Conservation (phyloP, 2,797 vertebrate genomes). For the Gallinago nigripennis region DNA sequence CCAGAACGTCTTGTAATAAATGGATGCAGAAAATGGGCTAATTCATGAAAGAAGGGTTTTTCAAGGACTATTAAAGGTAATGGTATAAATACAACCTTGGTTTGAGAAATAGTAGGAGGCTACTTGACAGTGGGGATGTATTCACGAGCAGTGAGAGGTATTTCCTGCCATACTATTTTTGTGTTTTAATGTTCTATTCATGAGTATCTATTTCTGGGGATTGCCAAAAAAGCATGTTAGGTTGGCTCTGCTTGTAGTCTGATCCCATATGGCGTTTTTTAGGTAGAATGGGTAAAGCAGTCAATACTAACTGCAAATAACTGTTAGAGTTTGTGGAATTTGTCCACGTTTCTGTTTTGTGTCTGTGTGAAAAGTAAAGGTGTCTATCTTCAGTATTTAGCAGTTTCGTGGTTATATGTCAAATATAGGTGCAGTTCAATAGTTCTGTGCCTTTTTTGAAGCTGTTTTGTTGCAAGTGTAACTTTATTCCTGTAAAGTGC, state of each 20-base stretch:
- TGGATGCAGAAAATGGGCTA: not conserved
- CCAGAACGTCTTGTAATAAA: not conserved
- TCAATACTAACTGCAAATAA: not conserved
- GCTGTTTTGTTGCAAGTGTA: not conserved
- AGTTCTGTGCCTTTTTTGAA: not conserved
- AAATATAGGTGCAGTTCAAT: not conserved
- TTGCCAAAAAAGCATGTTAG: not conserved
- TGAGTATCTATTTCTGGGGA: not conserved
- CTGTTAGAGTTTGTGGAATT: not conserved
- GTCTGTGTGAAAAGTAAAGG: not conserved
- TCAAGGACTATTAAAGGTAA: not conserved
- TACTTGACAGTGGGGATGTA: not conserved
- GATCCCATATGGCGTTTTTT: constrained; percentile 8
- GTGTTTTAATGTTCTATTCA: not conserved
- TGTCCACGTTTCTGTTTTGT: not conserved
- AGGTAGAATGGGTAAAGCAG: not conserved
- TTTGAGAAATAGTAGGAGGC: not conserved
- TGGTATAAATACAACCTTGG: not conserved
- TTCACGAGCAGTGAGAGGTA: too few species aligned
- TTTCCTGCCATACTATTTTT: not conserved
- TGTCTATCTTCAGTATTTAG: not conserved
- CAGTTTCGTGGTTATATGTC: not conserved
- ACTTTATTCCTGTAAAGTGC: not conserved
- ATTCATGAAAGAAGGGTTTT: not conserved
- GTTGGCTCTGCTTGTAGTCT: not conserved